A percentile compares a stretch with the other conserved stretches of the same genome.
phyloP scores from a whole-genome alignment of 2,888 invertebrate species.

The Plebejus argus region DNA sequence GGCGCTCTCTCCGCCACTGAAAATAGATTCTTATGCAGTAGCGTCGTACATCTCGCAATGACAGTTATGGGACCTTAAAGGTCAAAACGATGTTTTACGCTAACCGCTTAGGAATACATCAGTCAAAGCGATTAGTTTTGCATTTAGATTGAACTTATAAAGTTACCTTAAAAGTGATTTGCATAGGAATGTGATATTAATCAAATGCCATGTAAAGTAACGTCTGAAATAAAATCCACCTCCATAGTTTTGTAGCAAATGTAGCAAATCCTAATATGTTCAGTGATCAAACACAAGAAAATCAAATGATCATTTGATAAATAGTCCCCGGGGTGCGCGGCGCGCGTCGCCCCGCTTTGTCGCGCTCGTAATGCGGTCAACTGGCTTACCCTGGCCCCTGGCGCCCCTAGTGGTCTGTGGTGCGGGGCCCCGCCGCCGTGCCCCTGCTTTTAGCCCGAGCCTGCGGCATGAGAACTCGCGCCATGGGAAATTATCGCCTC shows the following conservation, averaged over 20 bases:
- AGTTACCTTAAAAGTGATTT: not conserved
- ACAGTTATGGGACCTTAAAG: conserved; percentile 22
- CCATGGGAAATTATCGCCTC: conserved; percentile 62
- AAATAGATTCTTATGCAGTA: conserved; percentile 15
- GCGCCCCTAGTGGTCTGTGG: no score
- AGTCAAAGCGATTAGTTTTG: conserved; percentile 11
- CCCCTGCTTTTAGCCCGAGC: conserved; percentile 4
- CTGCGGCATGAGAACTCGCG: conserved; percentile 43
- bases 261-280: conserved; percentile 79
- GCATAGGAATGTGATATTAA: not conserved
- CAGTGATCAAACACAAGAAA: conserved; percentile 82
- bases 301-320: conserved; percentile 83
- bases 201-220: not conserved
- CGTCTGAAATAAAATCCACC: conserved; percentile 54
- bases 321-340: conserved; percentile 65
- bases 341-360: conserved; percentile 48
- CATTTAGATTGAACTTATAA: conserved; percentile 8
- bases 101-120: conserved; percentile 16
- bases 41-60: conserved; percentile 15
- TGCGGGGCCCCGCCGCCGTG: not conserved
- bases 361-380: conserved; percentile 71
- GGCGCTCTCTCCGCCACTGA: conserved; percentile 16
- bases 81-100: conserved; percentile 9
- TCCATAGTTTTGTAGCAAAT: conserved; percentile 52
- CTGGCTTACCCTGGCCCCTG: conserved; percentile 46